Conservation (phyloP, 2,113 vertebrate species). For the Aegotheles bennettii region DNA sequence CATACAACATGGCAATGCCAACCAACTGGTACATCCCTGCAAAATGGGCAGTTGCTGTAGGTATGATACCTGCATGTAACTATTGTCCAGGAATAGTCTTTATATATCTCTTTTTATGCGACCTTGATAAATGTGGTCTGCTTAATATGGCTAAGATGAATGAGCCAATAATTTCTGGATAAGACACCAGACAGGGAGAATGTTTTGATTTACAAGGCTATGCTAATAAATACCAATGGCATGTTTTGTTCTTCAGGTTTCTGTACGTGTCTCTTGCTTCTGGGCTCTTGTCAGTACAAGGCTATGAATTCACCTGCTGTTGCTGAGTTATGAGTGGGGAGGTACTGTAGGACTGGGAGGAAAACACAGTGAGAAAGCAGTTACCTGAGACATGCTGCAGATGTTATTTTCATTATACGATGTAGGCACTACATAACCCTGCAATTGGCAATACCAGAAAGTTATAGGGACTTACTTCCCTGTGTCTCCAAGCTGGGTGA, state of each 20-base stretch:
- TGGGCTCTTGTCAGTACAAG: neutral
- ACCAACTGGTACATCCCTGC: neutral
- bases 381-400: neutral
- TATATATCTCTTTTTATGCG: conserved; percentile 4
- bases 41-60: neutral
- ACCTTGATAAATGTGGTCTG: conserved; percentile 56
- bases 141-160: conserved; percentile 64
- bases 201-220: conserved; percentile 67
- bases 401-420: neutral
- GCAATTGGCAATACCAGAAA: neutral
- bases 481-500: neutral
- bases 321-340: neutral
- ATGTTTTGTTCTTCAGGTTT: conserved; percentile 31
- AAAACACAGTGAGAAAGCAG: neutral
- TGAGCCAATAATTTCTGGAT: conserved; percentile 67
- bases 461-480: neutral
- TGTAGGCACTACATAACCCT: neutral
- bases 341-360: neutral
- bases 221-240: conserved; percentile 49
- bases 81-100: neutral
- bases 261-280: neutral
- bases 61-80: neutral
- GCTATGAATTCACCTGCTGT: neutral
- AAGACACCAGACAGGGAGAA: conserved; percentile 44
- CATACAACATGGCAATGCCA: neutral